Conservation (phyloP, 2,888 invertebrate species). For the Odontocolon sp. region DNA sequence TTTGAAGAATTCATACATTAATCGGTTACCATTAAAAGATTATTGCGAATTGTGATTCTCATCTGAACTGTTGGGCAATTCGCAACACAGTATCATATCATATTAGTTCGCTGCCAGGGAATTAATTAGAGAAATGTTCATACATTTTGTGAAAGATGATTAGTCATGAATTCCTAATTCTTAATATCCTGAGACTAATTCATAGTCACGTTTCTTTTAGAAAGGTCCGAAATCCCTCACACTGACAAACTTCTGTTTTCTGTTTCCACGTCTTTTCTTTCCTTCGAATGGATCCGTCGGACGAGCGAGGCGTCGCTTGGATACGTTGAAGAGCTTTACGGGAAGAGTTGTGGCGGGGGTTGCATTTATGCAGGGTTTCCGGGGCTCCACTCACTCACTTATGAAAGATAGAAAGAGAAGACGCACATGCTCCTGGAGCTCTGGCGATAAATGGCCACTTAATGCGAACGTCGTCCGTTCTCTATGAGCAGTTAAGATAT, state of each 20-base stretch:
- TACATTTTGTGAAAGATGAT: constrained; percentile 9
- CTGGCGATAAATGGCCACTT: constrained; percentile 64
- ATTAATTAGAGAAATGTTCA: background rate
- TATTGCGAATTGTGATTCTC: too few relatives aligned
- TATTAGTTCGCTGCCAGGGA: background rate
- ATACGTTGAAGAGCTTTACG: constrained; percentile 26
- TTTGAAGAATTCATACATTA: too few relatives aligned
- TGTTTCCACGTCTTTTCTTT: constrained; percentile 28
- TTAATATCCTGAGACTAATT: constrained; percentile 23
- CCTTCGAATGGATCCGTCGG: background rate
- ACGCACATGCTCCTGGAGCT: constrained; percentile 44
- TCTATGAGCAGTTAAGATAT: constrained; percentile 68
- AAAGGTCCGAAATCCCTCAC: constrained; percentile 32
- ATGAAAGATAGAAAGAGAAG: constrained; percentile 41
- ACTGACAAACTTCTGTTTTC: constrained; percentile 34
- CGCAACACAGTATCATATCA: too few relatives aligned
- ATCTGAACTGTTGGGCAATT: too few relatives aligned
- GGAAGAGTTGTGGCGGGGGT: constrained; percentile 31
- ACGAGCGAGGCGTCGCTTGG: background rate
- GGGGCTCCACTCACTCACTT: constrained; percentile 12
- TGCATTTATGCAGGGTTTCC: constrained; percentile 17
- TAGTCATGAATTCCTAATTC: constrained; percentile 21
- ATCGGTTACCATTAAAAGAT: too few relatives aligned
- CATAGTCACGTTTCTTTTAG: constrained; percentile 40
- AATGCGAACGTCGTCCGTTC: constrained; percentile 62